Conservation (phyloP, 2,888 invertebrate species). For the Cerceris rybyensis region DNA sequence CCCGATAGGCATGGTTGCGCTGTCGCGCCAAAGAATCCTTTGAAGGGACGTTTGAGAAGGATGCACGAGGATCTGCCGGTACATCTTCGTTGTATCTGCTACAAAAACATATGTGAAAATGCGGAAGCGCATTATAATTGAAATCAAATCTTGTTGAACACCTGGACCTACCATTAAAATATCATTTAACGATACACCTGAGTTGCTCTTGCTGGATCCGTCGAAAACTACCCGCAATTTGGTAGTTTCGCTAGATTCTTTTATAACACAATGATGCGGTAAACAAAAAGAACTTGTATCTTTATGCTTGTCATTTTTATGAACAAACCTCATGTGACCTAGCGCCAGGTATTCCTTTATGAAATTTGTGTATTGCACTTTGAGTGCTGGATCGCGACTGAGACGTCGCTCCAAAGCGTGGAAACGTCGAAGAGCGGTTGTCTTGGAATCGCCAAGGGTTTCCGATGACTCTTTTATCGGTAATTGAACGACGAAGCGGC, state of each 20-base stretch:
- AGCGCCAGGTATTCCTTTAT: slow-evolving; percentile 16
- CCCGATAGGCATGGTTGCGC: neutral
- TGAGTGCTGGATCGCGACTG: neutral
- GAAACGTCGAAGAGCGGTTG: neutral
- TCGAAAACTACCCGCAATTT: slow-evolving; percentile 20
- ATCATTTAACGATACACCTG: slow-evolving; percentile 21
- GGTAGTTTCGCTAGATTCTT: slow-evolving; percentile 5
- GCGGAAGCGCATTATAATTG: neutral
- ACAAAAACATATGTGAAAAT: neutral
- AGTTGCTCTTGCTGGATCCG: neutral
- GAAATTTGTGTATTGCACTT: neutral
- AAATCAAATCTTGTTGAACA: neutral
- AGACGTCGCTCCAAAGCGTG: neutral
- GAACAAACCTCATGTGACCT: neutral
- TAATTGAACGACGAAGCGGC: slow-evolving; percentile 3
- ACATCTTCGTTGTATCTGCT: slow-evolving; percentile 17
- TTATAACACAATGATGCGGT: slow-evolving; percentile 9
- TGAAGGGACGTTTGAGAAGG: neutral
- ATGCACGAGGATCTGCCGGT: slow-evolving; percentile 2
- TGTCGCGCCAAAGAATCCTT: slow-evolving; percentile 1
- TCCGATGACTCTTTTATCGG: neutral
- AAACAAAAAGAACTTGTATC: neutral
- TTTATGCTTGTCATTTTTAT: neutral
- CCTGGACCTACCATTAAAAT: slow-evolving; percentile 3
- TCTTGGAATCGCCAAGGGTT: neutral